phyloP scores from a whole-genome alignment of 2,113 vertebrate species.

The Saccopteryx bilineata region DNA sequence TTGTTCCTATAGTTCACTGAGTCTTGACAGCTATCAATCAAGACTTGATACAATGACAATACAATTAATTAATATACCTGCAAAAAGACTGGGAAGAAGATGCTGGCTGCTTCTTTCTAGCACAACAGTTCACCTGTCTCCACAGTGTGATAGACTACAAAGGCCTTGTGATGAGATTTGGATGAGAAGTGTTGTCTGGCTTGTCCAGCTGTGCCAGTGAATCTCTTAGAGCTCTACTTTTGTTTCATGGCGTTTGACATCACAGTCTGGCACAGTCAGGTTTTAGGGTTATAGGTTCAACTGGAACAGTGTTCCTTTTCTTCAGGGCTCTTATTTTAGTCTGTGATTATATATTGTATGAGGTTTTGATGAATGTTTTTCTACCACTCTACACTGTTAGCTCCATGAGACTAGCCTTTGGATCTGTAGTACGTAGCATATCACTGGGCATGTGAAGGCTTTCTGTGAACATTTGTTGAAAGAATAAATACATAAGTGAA shows the following conservation, averaged over 20 bases:
- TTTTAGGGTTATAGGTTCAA: neutral
- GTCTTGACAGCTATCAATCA: slow-evolving; percentile 42
- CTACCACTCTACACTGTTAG: neutral
- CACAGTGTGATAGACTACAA: neutral
- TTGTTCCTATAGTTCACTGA: slow-evolving; percentile 11
- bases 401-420: neutral
- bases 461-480: neutral
- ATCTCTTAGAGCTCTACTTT: neutral
- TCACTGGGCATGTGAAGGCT: neutral
- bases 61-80: slow-evolving; percentile 13
- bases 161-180: neutral
- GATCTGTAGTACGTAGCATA: neutral
- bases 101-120: neutral
- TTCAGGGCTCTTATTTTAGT: neutral
- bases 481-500: neutral
- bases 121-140: neutral
- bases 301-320: neutral
- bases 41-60: neutral
- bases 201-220: neutral
- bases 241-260: neutral
- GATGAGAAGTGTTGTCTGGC: neutral
- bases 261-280: neutral
- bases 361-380: neutral
- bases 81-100: neutral
- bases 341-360: neutral